phyloP scores from a whole-genome alignment of 2,113 vertebrate genomes.

The Tauraco erythrolophus region DNA sequence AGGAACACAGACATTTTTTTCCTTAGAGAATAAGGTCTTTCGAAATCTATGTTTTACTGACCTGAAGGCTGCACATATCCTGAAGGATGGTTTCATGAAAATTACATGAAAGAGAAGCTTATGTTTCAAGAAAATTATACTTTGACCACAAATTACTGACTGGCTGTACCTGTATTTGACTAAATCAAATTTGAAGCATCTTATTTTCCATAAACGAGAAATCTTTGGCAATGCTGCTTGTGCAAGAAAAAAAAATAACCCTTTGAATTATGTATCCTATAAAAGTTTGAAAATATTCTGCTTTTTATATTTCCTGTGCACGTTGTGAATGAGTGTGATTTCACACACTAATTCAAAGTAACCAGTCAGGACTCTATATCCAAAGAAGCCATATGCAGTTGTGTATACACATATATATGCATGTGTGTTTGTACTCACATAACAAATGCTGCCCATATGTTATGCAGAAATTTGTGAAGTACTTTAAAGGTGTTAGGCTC shows the following conservation, averaged over 20 bases:
- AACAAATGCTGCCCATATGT: not conserved
- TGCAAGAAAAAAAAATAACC: not conserved
- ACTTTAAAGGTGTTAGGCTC: not conserved
- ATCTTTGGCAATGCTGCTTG: not conserved
- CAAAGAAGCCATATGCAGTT: not conserved
- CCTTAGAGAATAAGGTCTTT: not conserved
- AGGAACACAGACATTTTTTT: not conserved
- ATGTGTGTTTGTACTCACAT: not conserved
- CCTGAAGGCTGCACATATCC: not conserved
- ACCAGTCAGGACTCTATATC: not conserved
- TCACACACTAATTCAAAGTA: not conserved
- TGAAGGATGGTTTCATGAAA: constrained; percentile 19
- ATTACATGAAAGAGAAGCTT: constrained; percentile 1
- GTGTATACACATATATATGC: fast-evolving
- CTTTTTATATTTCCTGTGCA: not conserved
- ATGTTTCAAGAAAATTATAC: not conserved
- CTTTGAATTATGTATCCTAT: not conserved
- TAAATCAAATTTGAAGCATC: not conserved
- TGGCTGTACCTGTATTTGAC: not conserved
- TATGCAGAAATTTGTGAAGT: not conserved
- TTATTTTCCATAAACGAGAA: not conserved
- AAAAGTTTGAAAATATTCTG: not conserved
- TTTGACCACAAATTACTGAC: not conserved
- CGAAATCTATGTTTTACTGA: constrained; percentile 5
- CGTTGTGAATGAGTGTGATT: not conserved